Evolutionary conservation across 1,140 invertebrate genomes (phyloP).

Genomic region (Melipona quadrifasciata): DNA sequence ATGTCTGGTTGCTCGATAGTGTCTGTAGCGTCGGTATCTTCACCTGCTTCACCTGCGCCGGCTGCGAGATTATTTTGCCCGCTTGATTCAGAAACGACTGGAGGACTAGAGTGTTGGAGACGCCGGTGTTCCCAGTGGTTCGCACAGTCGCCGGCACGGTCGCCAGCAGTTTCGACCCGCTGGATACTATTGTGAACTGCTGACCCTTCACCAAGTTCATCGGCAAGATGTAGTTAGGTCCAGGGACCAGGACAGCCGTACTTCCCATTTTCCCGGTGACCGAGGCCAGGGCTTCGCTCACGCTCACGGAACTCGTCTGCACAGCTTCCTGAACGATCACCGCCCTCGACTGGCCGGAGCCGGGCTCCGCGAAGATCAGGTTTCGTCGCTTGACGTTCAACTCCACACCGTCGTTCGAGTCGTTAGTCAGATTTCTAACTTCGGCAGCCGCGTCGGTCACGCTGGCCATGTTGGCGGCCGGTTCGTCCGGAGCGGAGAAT

Average conservation of each 20-base stretch:
- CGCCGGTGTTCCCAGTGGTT: constrained; percentile 64
- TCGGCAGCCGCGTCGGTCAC: constrained; percentile 59
- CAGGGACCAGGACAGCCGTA: constrained; percentile 85
- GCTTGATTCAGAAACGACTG: constrained; percentile 83
- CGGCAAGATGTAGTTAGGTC: constrained; percentile 86
- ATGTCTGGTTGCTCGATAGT: constrained; percentile 58
- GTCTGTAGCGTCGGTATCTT: constrained; percentile 76
- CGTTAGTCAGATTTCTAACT: constrained; percentile 64
- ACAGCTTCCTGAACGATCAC: constrained; percentile 82
- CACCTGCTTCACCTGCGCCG: constrained; percentile 77
- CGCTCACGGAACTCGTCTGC: constrained; percentile 74
- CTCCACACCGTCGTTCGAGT: constrained; percentile 76
- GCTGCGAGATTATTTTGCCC: constrained; percentile 81
- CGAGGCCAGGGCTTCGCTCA: constrained; percentile 81
- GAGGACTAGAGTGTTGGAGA: constrained; percentile 81
- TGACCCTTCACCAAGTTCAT: constrained; percentile 87
- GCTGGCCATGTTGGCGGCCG: constrained; percentile 43
- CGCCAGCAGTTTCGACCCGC: constrained; percentile 85
- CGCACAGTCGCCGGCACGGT: constrained; percentile 84
- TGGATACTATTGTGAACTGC: constrained; percentile 87
- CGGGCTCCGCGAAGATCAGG: constrained; percentile 76
- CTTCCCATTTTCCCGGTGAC: constrained; percentile 80
- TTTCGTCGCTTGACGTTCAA: constrained; percentile 74
- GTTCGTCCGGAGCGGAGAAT: constrained; percentile 75
- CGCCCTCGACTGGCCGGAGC: constrained; percentile 74